Conservation (phyloP, 2,888 invertebrate genomes). For the Xanthia togata region DNA sequence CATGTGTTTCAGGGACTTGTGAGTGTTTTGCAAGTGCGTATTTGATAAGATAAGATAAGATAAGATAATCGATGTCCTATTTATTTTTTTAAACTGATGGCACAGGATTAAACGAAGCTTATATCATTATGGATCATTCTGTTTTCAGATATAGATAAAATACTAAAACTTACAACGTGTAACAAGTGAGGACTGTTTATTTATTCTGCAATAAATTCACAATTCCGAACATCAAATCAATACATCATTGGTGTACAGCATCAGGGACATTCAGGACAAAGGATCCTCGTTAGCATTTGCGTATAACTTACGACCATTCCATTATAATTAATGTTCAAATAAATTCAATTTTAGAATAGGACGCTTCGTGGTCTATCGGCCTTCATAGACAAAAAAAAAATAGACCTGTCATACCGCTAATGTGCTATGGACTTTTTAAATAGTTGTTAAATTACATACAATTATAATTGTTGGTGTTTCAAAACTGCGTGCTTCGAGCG, state of each 20-base stretch:
- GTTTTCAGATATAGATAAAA: neutral
- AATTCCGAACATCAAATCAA: neutral
- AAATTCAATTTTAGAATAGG: slow-evolving; percentile 37
- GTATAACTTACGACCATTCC: slow-evolving; percentile 14
- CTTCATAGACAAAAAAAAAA: slow-evolving; percentile 17
- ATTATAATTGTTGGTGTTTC: slow-evolving; percentile 55
- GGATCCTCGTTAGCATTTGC: slow-evolving; percentile 15
- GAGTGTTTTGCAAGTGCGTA: neutral
- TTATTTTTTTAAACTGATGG: neutral
- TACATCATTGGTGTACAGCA: slow-evolving; percentile 7
- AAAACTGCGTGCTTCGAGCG: slow-evolving; percentile 38
- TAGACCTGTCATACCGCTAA: slow-evolving; percentile 39
- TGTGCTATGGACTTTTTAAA: slow-evolving; percentile 47
- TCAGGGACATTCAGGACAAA: slow-evolving; percentile 1
- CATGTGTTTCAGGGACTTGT: neutral
- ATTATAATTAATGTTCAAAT: slow-evolving; percentile 11
- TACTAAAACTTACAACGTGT: slow-evolving; percentile 3
- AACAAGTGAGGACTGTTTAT: slow-evolving; percentile 18
- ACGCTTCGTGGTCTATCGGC: neutral
- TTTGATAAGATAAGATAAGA: no score
- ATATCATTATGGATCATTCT: neutral
- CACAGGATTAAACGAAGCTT: no score
- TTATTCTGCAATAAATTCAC: slow-evolving; percentile 20
- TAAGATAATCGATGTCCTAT: no score
- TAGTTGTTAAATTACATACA: slow-evolving; percentile 55